Evolutionary conservation across 30 jellyfish, hydroid and myxozoan species (phyloP), one percentile per base, ranked within the genome.

Genomic region (Clytia hemisphaerica): DNA sequence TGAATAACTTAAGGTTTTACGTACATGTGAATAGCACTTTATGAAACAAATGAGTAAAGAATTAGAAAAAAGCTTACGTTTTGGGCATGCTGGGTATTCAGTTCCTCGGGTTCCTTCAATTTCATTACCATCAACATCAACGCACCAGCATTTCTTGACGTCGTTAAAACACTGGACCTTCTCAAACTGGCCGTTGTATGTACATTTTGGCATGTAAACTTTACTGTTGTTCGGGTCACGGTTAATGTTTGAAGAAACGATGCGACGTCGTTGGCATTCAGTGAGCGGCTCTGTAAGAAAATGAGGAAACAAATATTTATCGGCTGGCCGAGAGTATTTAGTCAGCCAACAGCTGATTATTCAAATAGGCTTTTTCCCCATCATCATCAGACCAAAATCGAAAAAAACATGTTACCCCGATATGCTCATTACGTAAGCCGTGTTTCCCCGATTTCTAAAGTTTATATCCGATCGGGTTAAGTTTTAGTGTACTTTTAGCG

Each of bases 41-140:
- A 42, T 12, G 54, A 12, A 16, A 42, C 19, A 42, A 0, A 0
- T 42, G 19, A 42, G 14, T 42, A 21, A 0, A 42, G 4, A 9
- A 6, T 22, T 7, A 22, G 4, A 57, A 5, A 24, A 53, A 45
- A n/a, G 64, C 93, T 37, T 37, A 85, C 95, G 88, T 72, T 57
- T 61, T 16, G 95, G 95, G 67, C 95, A 85, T 15, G 30, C 49
- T 15, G 93, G 85, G 1, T 7, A 50, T 24, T 65, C 76, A n/a
- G 25, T 30, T 12, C 80, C 24, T 45, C 76, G 30, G 18, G 95
- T 77, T 22, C 61, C 75, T 54, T 21, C 85, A 36, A 85, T 71
- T 58, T 85, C 93, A 64, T 85, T 85, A 0, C 95, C 95, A 64
- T 85, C 93, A 28, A 48, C 35, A 50, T 85, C 95, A 26, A 85